Evolutionary conservation across 2,888 invertebrate genomes (phyloP).

Genomic region (Odontocerum albicorne): DNA sequence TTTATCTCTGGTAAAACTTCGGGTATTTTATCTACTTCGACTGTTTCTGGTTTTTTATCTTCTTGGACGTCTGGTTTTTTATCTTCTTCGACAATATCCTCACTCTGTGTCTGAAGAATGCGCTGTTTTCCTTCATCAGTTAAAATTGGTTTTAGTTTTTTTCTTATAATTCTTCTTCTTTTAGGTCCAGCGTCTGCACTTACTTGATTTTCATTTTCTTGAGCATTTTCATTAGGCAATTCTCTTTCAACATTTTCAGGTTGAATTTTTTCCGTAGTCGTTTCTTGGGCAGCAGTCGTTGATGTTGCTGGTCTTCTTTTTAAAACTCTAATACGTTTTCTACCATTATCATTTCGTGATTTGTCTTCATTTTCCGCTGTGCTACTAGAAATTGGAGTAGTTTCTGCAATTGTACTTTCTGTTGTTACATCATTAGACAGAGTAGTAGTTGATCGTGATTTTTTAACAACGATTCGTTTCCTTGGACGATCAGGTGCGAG

Average conservation of each 20-base stretch:
- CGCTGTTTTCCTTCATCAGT: slow-evolving; percentile 25
- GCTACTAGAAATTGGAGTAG: slow-evolving; percentile 5
- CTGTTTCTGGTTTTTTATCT: not conserved
- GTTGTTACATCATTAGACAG: slow-evolving; percentile 39
- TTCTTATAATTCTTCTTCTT: slow-evolving; percentile 29
- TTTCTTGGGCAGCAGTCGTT: slow-evolving; percentile 37
- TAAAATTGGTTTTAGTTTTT: slow-evolving; percentile 27
- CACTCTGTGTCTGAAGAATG: slow-evolving; percentile 24
- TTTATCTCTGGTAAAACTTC: too few species aligned
- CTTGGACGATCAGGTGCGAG: slow-evolving; percentile 40
- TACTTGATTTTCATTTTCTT: slow-evolving; percentile 3
- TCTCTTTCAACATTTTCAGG: slow-evolving; percentile 39
- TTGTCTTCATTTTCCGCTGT: slow-evolving; percentile 10
- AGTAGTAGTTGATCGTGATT: slow-evolving; percentile 41
- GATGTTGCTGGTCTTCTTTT: slow-evolving; percentile 31
- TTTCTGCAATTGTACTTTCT: slow-evolving; percentile 38
- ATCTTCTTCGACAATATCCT: slow-evolving; percentile 32
- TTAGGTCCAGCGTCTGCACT: slow-evolving; percentile 17
- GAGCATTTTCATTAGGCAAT: not conserved
- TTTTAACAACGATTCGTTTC: slow-evolving; percentile 45
- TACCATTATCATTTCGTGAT: slow-evolving; percentile 5
- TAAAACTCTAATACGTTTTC: slow-evolving; percentile 26
- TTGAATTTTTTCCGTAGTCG: slow-evolving; percentile 38
- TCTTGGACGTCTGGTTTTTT: slow-evolving; percentile 37
- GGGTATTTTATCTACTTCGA: too few species aligned